A percentile compares a stretch with the other conserved stretches of the same genome.
phyloP scores from a whole-genome alignment of 1,140 invertebrate species.

The Stegodyphus mimosarum region DNA sequence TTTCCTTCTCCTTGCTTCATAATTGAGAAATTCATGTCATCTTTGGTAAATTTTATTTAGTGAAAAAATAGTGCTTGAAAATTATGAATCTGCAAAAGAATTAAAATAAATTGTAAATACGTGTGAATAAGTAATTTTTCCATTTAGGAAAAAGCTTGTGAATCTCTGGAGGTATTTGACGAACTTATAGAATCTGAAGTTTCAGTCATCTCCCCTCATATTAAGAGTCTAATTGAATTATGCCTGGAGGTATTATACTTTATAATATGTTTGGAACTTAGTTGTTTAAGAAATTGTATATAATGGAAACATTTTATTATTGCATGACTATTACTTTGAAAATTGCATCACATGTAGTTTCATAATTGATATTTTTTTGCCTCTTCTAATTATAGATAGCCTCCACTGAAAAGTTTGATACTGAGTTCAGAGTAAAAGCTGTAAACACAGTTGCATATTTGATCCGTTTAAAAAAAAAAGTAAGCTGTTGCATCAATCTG shows the following conservation, averaged over 20 bases:
- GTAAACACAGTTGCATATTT: constrained; percentile 77
- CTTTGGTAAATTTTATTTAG: too few species aligned
- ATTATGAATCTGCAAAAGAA: too few species aligned
- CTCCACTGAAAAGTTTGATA: constrained; percentile 72
- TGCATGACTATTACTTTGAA: too few species aligned
- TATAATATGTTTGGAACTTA: neutral
- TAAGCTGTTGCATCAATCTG: constrained; percentile 62
- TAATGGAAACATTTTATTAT: too few species aligned
- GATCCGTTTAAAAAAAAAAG: constrained; percentile 78
- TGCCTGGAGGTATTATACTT: constrained; percentile 70
- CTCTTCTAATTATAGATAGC: constrained; percentile 68
- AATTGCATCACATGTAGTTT: too few species aligned
- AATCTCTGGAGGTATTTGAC: constrained; percentile 79
- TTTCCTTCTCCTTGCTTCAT: too few species aligned
- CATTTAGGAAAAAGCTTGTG: constrained; percentile 71
- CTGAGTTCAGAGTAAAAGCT: constrained; percentile 76
- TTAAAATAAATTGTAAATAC: too few species aligned
- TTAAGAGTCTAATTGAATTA: constrained; percentile 76
- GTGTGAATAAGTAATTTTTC: too few species aligned
- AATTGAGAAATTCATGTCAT: too few species aligned
- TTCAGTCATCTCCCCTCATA: constrained; percentile 74
- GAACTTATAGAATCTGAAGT: constrained; percentile 78
- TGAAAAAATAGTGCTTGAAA: too few species aligned
- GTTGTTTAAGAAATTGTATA: too few species aligned
- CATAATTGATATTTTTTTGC: too few species aligned